phyloP scores from a whole-genome alignment of 2,113 vertebrate genomes.

The Dendrocopos noguchii region DNA sequence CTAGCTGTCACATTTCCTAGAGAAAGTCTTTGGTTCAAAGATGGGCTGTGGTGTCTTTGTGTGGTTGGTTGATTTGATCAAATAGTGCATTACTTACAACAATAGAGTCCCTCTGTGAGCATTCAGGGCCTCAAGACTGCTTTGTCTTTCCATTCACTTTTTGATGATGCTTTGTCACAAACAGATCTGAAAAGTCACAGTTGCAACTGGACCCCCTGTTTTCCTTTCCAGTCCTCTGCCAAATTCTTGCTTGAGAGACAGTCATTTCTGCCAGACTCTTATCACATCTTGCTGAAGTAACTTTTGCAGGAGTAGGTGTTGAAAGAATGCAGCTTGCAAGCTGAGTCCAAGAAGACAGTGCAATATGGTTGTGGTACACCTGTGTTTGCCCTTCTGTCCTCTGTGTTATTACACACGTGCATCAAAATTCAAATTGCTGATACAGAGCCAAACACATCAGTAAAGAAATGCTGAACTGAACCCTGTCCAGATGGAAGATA shows the following conservation, averaged over 20 bases:
- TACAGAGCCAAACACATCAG: neutral
- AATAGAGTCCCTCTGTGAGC: neutral
- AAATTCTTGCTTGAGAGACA: too few relatives aligned
- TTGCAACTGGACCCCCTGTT: neutral
- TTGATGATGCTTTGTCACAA: neutral
- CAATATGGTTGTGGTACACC: neutral
- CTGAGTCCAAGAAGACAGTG: neutral
- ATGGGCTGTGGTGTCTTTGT: neutral
- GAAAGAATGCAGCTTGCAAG: neutral
- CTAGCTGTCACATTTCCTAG: neutral
- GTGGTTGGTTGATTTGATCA: neutral
- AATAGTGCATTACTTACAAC: neutral
- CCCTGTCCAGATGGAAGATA: neutral
- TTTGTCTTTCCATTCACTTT: neutral
- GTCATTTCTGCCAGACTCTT: neutral
- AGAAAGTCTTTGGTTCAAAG: neutral
- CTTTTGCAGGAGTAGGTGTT: neutral
- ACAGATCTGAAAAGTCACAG: neutral
- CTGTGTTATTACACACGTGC: neutral
- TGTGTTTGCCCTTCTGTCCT: neutral
- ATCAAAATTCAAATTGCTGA: neutral
- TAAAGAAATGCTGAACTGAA: neutral
- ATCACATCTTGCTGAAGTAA: accelerated
- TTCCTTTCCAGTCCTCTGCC: neutral
- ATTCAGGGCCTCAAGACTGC: neutral